Conservation (phyloP, 2,797 vertebrate genomes). For the Aldrovandia affinis region DNA sequence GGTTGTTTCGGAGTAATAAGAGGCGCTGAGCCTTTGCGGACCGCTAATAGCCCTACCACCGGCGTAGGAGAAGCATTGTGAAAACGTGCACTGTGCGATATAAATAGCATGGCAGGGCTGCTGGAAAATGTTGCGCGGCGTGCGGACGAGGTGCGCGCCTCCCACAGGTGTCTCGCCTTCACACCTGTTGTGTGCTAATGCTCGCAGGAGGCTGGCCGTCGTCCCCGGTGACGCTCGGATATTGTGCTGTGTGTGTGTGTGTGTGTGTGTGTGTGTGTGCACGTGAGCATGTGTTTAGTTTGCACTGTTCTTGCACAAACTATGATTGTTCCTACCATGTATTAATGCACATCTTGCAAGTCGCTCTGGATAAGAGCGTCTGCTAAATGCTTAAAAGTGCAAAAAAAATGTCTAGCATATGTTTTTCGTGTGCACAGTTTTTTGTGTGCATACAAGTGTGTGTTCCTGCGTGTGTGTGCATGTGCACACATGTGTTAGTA, state of each 20-base stretch:
- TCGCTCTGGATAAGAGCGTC: too few species aligned
- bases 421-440: too few species aligned
- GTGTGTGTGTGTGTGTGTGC: neutral
- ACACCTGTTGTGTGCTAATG: conserved; percentile 68
- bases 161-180: conserved; percentile 65
- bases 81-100: conserved; percentile 64
- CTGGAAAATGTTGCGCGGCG: conserved; percentile 78
- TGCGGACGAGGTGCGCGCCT: conserved; percentile 62
- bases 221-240: conserved; percentile 17
- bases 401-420: too few species aligned
- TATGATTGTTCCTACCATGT: too few species aligned
- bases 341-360: too few species aligned
- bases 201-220: conserved; percentile 28
- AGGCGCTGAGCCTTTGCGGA: conserved; percentile 69
- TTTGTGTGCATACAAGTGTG: neutral
- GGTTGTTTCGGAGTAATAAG: conserved; percentile 73
- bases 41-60: conserved; percentile 62
- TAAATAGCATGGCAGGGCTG: conserved; percentile 70
- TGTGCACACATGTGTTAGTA: neutral
- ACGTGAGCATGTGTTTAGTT: neutral
- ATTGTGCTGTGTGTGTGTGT: conserved; percentile 21
- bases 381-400: too few species aligned
- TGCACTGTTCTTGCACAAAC: too few species aligned
- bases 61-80: neutral
- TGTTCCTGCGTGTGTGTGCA: neutral